Evolutionary conservation across 2,797 vertebrate genomes (phyloP).

Genomic region (Sebastes taczanowskii): DNA sequence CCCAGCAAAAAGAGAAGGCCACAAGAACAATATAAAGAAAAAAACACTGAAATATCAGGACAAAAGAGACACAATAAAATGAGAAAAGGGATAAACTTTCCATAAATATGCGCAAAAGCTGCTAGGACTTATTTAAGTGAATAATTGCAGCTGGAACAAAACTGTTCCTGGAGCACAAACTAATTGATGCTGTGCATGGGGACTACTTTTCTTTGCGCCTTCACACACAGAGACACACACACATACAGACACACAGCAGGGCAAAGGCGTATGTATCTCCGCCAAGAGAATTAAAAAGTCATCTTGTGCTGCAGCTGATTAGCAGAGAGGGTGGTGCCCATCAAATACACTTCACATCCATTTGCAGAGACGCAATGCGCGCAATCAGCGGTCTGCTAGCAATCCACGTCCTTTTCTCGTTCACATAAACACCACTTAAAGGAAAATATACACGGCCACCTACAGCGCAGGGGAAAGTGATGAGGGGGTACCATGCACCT

Average conservation of each 20-base stretch:
- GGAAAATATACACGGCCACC: conserved; percentile 97
- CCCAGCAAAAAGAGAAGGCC: no score
- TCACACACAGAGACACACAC: conserved; percentile 13
- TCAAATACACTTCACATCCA: conserved; percentile 73
- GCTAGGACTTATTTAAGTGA: no score
- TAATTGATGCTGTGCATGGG: not conserved
- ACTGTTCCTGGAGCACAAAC: not conserved
- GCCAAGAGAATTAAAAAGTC: conserved; percentile 71
- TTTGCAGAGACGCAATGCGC: conserved; percentile 73
- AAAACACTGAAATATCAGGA: no score
- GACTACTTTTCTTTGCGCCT: conserved; percentile 29
- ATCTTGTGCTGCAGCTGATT: conserved; percentile 78
- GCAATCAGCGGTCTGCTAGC: conserved; percentile 90
- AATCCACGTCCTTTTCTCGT: conserved; percentile 90
- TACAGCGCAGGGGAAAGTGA: conserved; percentile 86
- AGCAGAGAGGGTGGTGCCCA: conserved; percentile 75
- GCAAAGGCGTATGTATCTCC: conserved; percentile 31
- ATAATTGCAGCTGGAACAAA: no score
- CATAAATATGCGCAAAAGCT: no score
- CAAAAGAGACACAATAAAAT: no score
- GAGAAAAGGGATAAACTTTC: no score
- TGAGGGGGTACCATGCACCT: conserved; percentile 74
- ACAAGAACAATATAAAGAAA: no score
- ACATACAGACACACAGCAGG: not conserved
- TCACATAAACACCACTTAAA: conserved; percentile 95